Evolutionary conservation across 2,797 vertebrate species (phyloP), one percentile per base, ranked within the genome.

Genomic region (Peromyscus eremicus): DNA sequence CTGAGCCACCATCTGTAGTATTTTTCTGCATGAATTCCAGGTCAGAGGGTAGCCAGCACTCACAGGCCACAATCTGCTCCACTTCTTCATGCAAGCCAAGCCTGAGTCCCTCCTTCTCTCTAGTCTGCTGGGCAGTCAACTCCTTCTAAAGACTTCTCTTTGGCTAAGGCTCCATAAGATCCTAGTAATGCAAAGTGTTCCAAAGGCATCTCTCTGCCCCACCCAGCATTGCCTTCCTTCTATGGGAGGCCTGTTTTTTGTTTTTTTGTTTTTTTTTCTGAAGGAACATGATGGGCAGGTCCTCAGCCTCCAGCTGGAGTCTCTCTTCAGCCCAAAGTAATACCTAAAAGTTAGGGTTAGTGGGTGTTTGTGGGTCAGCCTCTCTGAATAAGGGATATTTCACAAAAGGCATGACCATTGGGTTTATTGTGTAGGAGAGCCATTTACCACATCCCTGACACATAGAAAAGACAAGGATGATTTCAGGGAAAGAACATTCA

Each of bases 151-250:
- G 85, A 32, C 23, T 70, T 87, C 34, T 49, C 27, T 32, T 66
- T 32, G 13, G 2, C 16, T 87, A 71, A 55, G 11, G 9, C 25
- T 71, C 13, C 5, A 57, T 8, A 71, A 60, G 27, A 17, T 75
- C 27, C 16, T 43, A 5, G 13, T 43, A 3, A 73, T 13, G 17
- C 6, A 60, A 29, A 43, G 14, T 32, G 9, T 43, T 55, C 27
- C 4, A 5, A 43, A 60, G 10, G 23, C 0, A 29, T 3, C 16
- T 13, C 2, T 27, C 14, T 23, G 6, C 10, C n/a, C 0, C 2
- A 37, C 12, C 6, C 5, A 46, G 27, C 10, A 19, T 60, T 32
- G 27, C 10, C 37, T 88, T 75, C 4, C 6, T 17, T 52, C 37
- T 34, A 55, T 21, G 71, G 37, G 6, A 89, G 29, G 16, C 17